Evolutionary conservation across 2,113 vertebrate genomes (phyloP), one percentile per base, ranked within the genome.

Genomic region (Oncorhynchus tshawytscha): DNA sequence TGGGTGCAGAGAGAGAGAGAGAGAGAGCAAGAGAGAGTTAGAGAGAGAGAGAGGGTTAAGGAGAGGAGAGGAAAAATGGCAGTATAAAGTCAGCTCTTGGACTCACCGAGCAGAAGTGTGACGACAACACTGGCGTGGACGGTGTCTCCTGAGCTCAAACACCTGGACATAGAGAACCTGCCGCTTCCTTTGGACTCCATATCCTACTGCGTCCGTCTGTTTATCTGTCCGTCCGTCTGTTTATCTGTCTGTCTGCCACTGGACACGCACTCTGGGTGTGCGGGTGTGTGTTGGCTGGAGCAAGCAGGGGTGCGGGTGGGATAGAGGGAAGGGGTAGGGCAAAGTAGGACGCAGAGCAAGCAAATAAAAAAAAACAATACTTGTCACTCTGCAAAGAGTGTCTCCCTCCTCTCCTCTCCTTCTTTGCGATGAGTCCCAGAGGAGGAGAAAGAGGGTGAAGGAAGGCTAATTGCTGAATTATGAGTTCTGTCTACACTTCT

Each of bases 61-160:
- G 60, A 71, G 25, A 25, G 64, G 16, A 24, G 49, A 45, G 39
- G 39, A 45, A 12, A 11, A 34, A 74, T 57, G 18, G 5, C 8
- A 39, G 48, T 31, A 71, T 11, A 24, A 27, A 29, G 70, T 71
- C 4, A 49, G n/a, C 18, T 13, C 51, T 49, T 24, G 12, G 39
- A 59, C 83, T 78, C 72, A 85, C 83, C 83, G 25, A 85, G 57
- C 60, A 85, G 70, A 68, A 85, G 80, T 49, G 80, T 76, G 83
- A 85, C 31, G 29, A 85, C 59, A 22, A 85, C 48, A 59, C 80
- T 70, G 9, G 73, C 75, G n/a, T 75, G 70, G 16, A 82, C 54
- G 20, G 20, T 25, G 75, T 82, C 83, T 3, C 78, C 72, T 9
- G 78, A 76, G 11, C 59, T 27, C 2, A 60, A 59, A 67, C 80